Evolutionary conservation across 2,113 vertebrate genomes (phyloP).

Genomic region (Myotis davidii): DNA sequence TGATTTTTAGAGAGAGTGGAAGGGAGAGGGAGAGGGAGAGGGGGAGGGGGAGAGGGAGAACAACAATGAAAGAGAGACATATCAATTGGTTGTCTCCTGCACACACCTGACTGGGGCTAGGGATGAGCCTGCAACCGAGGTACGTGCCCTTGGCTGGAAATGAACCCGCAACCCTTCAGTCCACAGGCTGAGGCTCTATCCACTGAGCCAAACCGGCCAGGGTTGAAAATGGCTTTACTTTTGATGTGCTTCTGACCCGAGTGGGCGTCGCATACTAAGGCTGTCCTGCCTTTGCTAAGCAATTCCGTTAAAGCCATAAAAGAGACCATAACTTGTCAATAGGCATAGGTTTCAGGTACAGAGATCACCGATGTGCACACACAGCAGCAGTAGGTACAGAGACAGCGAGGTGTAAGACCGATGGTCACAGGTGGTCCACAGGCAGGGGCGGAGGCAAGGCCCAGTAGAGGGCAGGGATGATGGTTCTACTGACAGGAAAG

Average conservation of each 20-base stretch:
- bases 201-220: too few relatives aligned
- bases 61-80: too few relatives aligned
- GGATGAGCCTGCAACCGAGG: too few relatives aligned
- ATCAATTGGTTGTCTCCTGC: too few relatives aligned
- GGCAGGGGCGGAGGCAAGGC: not conserved
- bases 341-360: not conserved
- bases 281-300: not conserved
- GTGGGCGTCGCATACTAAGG: not conserved
- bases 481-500: not conserved
- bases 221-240: not conserved
- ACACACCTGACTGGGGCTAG: too few relatives aligned
- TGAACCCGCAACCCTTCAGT: too few relatives aligned
- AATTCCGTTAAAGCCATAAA: not conserved
- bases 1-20: too few relatives aligned
- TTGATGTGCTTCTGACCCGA: not conserved
- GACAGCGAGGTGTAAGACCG: not conserved
- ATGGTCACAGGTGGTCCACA: not conserved
- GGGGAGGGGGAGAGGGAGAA: too few relatives aligned
- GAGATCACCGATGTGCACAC: not conserved
- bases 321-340: not conserved
- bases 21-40: fast-evolving
- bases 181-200: too few relatives aligned
- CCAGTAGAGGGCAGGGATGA: not conserved
- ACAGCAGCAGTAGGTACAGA: not conserved
- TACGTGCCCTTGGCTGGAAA: too few relatives aligned